Conservation (phyloP, 2,888 invertebrate genomes). For the Dolomedes plantarius region DNA sequence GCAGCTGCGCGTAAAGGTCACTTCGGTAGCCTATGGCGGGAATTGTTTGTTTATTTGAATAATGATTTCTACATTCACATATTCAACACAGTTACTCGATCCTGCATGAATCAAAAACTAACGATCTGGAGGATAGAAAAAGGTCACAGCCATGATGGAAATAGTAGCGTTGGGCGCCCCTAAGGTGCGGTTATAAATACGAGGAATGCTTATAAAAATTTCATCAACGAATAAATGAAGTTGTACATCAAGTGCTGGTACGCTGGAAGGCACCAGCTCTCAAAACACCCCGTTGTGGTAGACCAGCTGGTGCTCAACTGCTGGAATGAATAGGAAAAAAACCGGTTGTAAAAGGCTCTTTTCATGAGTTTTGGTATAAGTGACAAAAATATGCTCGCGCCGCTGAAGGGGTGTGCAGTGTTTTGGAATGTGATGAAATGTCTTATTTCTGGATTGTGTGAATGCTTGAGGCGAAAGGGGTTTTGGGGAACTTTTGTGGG, state of each 20-base stretch:
- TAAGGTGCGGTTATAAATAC: not conserved
- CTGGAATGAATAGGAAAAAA: not conserved
- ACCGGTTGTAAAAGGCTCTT: not conserved
- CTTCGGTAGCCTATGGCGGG: no score
- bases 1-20: no score
- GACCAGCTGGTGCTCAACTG: not conserved
- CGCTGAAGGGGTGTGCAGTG: not conserved
- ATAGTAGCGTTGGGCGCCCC: not conserved
- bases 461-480: not conserved
- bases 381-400: not conserved
- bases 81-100: no score
- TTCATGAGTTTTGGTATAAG: not conserved
- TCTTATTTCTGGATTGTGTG: not conserved
- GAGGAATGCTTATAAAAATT: not conserved
- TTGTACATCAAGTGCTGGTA: constrained; percentile 1
- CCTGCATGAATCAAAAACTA: no score
- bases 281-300: not conserved
- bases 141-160: not conserved
- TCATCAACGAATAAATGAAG: not conserved
- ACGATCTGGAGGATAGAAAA: no score
- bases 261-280: not conserved
- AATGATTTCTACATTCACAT: no score
- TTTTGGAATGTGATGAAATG: constrained; percentile 10
- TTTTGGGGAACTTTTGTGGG: no score
- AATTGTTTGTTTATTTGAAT: no score